Conservation (phyloP, 2,888 invertebrate species). For the Malachius bipustulatus region DNA sequence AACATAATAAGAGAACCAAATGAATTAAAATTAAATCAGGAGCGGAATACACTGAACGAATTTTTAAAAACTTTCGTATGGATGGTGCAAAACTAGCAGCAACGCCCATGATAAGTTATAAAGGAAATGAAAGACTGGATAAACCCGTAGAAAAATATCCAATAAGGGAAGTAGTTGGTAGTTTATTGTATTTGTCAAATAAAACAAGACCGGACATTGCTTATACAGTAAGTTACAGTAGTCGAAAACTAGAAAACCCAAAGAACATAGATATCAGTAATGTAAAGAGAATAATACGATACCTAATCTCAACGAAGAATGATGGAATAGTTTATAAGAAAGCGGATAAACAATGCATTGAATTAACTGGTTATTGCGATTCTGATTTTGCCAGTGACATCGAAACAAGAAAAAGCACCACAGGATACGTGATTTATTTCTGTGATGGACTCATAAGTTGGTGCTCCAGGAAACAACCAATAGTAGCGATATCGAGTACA, state of each 20-base stretch:
- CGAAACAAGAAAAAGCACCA: too few species aligned
- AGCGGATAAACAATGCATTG: too few species aligned
- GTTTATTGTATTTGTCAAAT: slow-evolving; percentile 15
- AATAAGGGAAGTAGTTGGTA: slow-evolving; percentile 13
- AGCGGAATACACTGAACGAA: slow-evolving; percentile 20
- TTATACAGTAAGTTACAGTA: slow-evolving; percentile 23
- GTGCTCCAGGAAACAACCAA: slow-evolving; percentile 20
- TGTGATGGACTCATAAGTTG: slow-evolving; percentile 21
- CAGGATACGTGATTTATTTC: slow-evolving; percentile 15
- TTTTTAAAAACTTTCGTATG: slow-evolving; percentile 17
- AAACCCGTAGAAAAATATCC: slow-evolving; percentile 14
- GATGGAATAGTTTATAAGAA: too few species aligned
- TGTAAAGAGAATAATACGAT: slow-evolving; percentile 19
- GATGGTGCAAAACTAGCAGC: slow-evolving; percentile 14
- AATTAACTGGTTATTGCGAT: too few species aligned
- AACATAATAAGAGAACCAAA: too few species aligned
- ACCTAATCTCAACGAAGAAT: slow-evolving; percentile 10
- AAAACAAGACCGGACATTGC: slow-evolving; percentile 24
- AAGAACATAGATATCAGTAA: slow-evolving; percentile 14
- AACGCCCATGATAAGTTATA: slow-evolving; percentile 22
- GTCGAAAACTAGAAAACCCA: slow-evolving; percentile 14
- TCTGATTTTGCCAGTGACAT: too few species aligned
- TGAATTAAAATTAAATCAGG: too few species aligned
- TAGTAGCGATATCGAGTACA: slow-evolving; percentile 21
- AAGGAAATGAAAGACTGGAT: slow-evolving; percentile 17